Percentiles rank a stretch among this genome's conserved stretches.
phyloP scores from a whole-genome alignment of 2,888 invertebrate species.

The Idaea dimidiata region DNA sequence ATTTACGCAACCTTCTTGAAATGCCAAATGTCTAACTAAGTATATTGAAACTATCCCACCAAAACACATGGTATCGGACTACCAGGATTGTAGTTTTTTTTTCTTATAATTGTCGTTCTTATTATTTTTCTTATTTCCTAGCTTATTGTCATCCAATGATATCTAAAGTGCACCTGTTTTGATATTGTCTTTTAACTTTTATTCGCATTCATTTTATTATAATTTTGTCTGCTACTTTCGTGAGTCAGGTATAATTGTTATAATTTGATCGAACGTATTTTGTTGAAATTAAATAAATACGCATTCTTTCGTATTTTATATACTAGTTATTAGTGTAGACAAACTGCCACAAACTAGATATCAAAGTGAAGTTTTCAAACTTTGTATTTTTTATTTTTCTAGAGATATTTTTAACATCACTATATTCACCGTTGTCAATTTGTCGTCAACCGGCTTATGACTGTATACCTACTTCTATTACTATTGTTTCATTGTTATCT shows the following conservation, averaged over 20 bases:
- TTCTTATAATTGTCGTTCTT: no score
- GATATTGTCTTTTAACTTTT: no score
- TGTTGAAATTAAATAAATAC: background rate
- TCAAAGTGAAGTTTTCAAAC: background rate
- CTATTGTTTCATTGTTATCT: background rate
- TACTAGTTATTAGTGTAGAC: background rate
- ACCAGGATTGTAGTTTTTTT: no score
- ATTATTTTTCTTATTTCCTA: no score
- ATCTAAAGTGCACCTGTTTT: no score
- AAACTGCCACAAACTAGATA: background rate
- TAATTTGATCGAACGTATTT: background rate
- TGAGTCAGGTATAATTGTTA: background rate
- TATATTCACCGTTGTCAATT: background rate
- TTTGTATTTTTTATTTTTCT: background rate
- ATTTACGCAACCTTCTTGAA: no score
- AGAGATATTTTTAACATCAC: background rate
- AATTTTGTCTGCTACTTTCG: background rate
- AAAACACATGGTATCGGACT: no score
- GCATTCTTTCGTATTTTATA: background rate
- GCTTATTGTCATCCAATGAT: no score
- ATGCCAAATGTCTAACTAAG: no score
- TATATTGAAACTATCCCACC: no score
- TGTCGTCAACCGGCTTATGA: background rate
- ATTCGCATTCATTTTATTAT: background rate
- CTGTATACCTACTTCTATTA: background rate